Evolutionary conservation across 2,797 vertebrate species (phyloP).

Genomic region (Furcifer pardalis): DNA sequence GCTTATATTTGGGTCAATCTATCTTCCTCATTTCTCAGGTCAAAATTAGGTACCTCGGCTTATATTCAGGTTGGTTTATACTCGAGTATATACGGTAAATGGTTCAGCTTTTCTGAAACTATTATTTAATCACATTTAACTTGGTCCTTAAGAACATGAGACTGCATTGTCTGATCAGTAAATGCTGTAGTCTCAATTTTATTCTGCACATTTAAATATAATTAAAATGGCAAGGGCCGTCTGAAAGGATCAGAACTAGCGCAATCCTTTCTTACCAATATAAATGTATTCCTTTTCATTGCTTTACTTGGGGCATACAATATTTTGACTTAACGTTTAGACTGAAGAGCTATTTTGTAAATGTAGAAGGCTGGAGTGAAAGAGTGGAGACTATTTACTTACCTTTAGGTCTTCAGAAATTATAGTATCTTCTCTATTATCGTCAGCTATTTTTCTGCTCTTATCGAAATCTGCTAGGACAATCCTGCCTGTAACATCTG

Average conservation of each 20-base stretch:
- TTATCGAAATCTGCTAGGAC: conserved; percentile 74
- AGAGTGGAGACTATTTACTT: conserved; percentile 6
- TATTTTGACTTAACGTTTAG: background rate
- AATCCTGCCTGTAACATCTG: conserved; percentile 69
- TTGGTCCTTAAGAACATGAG: background rate
- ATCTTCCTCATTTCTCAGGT: too few species aligned
- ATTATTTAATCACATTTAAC: background rate
- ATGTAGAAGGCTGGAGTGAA: background rate
- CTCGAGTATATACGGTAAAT: too few species aligned
- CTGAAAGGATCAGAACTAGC: background rate
- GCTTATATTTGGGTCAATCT: too few species aligned
- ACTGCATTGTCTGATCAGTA: background rate
- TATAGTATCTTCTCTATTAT: conserved; percentile 32
- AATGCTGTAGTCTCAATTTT: background rate
- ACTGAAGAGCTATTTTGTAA: background rate
- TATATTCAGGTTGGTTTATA: too few species aligned
- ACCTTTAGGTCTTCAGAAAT: conserved; percentile 71
- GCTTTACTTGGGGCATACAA: too few species aligned
- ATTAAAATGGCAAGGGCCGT: background rate
- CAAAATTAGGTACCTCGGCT: too few species aligned
- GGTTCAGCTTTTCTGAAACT: background rate
- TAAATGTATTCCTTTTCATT: background rate
- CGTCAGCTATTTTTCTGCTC: conserved; percentile 38
- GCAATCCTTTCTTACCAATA: background rate
- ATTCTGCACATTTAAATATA: background rate